A percentile compares a stretch with the other conserved stretches of the same genome.
phyloP scores from a whole-genome alignment of 2,113 vertebrate genomes.

The Corythornis cristatus region DNA sequence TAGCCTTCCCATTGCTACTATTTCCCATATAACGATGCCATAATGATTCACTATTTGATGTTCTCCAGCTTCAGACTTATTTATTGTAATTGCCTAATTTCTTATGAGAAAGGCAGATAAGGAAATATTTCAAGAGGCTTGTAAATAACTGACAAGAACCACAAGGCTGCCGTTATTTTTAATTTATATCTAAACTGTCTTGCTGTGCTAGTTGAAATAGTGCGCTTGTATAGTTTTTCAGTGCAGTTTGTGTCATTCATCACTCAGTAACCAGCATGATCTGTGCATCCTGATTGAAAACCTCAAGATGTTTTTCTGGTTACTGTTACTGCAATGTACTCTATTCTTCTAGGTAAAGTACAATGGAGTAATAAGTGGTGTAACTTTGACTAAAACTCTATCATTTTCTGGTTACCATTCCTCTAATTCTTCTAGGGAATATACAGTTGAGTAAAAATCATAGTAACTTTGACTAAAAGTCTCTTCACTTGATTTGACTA shows the following conservation, averaged over 20 bases:
- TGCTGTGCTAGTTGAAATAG: constrained; percentile 39
- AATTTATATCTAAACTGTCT: constrained; percentile 37
- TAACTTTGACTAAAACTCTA: not conserved
- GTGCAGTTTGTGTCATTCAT: not conserved
- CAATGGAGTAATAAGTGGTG: not conserved
- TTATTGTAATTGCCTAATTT: constrained; percentile 44
- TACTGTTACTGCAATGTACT: not conserved
- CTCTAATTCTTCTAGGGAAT: not conserved
- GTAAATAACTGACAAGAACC: constrained; percentile 54
- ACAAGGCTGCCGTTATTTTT: constrained; percentile 31
- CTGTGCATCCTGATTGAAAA: not conserved
- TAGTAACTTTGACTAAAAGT: not conserved
- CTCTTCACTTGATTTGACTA: not conserved
- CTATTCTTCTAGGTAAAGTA: not conserved
- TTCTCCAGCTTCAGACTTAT: constrained; percentile 26
- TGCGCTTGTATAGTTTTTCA: not conserved
- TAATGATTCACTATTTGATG: constrained; percentile 30
- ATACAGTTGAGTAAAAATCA: not conserved
- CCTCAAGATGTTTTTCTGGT: not conserved
- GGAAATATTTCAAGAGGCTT: constrained; percentile 52
- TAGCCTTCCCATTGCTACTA: not conserved
- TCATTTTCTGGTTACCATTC: not conserved
- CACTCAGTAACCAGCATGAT: not conserved
- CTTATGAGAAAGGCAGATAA: constrained; percentile 54
- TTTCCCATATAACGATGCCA: not conserved